These are phyloP conservation scores for Manduca sexta DNA, from an alignment of 1,140 invertebrate species.

Conservation along the genomic window DNA sequence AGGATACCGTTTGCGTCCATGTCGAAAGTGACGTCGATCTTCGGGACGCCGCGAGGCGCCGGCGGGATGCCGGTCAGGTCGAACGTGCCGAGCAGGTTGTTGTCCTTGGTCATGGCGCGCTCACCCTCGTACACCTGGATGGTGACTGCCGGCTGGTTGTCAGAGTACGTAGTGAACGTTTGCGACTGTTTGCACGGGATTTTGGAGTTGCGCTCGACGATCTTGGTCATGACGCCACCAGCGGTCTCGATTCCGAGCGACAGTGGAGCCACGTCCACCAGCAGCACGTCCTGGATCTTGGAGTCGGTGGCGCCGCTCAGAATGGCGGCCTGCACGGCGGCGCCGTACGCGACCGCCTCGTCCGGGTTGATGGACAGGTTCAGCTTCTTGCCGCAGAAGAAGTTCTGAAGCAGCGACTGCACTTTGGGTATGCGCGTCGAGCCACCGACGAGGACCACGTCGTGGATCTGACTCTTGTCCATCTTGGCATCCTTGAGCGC, in stretches of 20 bases:
- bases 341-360: slow-evolving; percentile 72
- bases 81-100: slow-evolving; percentile 85
- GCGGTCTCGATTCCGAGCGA: slow-evolving; percentile 76
- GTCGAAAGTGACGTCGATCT: slow-evolving; percentile 83
- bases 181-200: slow-evolving; percentile 79
- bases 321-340: slow-evolving; percentile 69
- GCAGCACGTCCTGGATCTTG: slow-evolving; percentile 71
- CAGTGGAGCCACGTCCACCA: slow-evolving; percentile 74
- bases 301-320: slow-evolving; percentile 72
- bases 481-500: slow-evolving; percentile 80
- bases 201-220: slow-evolving; percentile 75
- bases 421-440: slow-evolving; percentile 78
- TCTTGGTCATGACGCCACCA: slow-evolving; percentile 78
- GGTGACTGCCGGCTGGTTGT: slow-evolving; percentile 81
- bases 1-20: slow-evolving; percentile 83
- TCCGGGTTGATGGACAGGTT: slow-evolving; percentile 74
- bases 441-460: slow-evolving; percentile 82
- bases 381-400: slow-evolving; percentile 67
- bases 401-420: slow-evolving; percentile 68
- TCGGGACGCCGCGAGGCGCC: slow-evolving; percentile 84
- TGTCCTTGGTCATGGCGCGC: slow-evolving; percentile 84
- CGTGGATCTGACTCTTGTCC: slow-evolving; percentile 78
- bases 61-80: slow-evolving; percentile 87
- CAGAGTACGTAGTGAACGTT: slow-evolving; percentile 79
- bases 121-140: slow-evolving; percentile 82